Base-by-base conservation (phyloP, 2,113 vertebrate species). In the Paraplagusia blochii region DNA sequence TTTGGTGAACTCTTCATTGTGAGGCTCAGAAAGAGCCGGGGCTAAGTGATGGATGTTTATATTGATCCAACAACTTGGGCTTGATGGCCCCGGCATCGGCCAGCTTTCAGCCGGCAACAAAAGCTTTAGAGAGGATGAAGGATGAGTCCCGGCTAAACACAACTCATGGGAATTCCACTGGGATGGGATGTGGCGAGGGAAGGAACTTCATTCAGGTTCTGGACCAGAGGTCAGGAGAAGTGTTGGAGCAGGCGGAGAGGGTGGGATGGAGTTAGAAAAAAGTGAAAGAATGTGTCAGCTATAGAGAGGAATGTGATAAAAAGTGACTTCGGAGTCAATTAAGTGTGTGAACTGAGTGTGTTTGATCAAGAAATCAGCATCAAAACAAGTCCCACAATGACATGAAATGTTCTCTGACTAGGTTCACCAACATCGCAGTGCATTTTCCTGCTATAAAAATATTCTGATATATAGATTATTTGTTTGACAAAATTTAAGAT, bases 61-160 rank as follows among this genome's bases (percentile, higher is more conserved):
- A 90, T 88, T 90, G 88, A 90, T 88, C 85, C 80, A 85, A 87
- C 88, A 89, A 86, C 77, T 78, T 35, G 66, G 84, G 80, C 82
- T 84, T 55, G 86, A 88, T 82, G 84, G 83, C 83, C 84, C 56
- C 63, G 50, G 84, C 84, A 85, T 84, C 69, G 67, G 68, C 75
- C 76, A 69, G 86, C 87, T 84, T 89, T 89, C 82, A 89, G 74
- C 2, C 18, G 0, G n/a, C 71, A 83, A 90, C 85, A 90, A 90
- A 90, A 74, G 78, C n/a, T 81, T 83, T 79, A 72, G 77, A 81
- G 68, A 54, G 82, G 79, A 79, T 86, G 84, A 89, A 75, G 81
- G 84, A 88, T 85, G 85, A 77, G 66, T 69, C 58, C 55, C 35
- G 13, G 61, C 69, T 58, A 61, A 79, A 84, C 82, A 80, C 75